phyloP scores from a whole-genome alignment of 2,113 vertebrate genomes.

The Lanius collurio region DNA sequence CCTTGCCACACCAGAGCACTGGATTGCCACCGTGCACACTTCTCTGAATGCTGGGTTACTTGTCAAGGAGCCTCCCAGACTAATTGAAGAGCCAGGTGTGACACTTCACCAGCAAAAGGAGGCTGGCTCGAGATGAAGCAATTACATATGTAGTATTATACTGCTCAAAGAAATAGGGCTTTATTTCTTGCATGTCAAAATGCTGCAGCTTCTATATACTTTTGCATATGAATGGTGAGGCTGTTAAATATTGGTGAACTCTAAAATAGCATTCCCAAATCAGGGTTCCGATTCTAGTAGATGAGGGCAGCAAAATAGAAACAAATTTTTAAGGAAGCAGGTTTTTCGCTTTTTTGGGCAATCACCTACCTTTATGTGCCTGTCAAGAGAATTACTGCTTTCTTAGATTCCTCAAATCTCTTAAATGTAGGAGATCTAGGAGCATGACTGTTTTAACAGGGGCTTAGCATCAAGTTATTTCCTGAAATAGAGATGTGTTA shows the following conservation, averaged over 20 bases:
- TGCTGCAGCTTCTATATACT: background rate
- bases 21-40: background rate
- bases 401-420: background rate
- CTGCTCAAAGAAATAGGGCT: background rate
- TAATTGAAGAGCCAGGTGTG: conserved; percentile 60
- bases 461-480: background rate
- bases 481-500: background rate
- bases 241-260: background rate
- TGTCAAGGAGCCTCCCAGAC: background rate
- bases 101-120: background rate
- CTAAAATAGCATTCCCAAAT: background rate
- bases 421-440: background rate
- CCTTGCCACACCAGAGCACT: background rate
- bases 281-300: background rate
- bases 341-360: rapidly evolving
- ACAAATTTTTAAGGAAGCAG: background rate
- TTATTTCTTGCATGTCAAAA: background rate
- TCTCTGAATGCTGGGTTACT: background rate
- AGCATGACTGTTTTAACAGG: background rate
- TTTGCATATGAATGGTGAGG: background rate
- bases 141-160: background rate
- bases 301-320: background rate
- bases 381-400: background rate
- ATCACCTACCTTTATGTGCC: background rate
- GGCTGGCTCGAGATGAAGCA: background rate